Percentiles rank a stretch among this genome's conserved stretches.
phyloP scores from a whole-genome alignment of 2,888 invertebrate genomes.

The Marasmarcha lunaedactyla region DNA sequence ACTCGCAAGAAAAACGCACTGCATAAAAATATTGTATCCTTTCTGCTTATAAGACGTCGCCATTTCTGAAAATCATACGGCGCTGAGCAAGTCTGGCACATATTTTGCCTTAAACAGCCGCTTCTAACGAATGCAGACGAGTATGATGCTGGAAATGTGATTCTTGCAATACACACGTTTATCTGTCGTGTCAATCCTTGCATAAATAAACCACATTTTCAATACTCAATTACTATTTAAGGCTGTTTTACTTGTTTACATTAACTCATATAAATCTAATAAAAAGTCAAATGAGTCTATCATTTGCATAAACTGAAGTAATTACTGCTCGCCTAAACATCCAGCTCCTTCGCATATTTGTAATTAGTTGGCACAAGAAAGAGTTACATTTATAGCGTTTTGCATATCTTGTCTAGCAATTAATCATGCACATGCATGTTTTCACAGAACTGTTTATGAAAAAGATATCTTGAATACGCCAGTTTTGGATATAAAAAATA shows the following conservation, averaged over 20 bases:
- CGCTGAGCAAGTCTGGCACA: slow-evolving; percentile 53
- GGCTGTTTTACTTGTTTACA: not conserved
- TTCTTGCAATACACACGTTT: slow-evolving; percentile 53
- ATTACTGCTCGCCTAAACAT: not conserved
- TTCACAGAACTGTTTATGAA: too few relatives aligned
- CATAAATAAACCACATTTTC: slow-evolving; percentile 24
- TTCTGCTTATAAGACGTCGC: slow-evolving; percentile 53
- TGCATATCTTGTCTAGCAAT: too few relatives aligned
- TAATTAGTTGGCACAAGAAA: too few relatives aligned
- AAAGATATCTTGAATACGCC: too few relatives aligned
- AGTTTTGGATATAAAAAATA: too few relatives aligned
- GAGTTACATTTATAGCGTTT: too few relatives aligned
- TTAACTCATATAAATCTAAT: slow-evolving; percentile 1
- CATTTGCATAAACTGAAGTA: slow-evolving; percentile 6
- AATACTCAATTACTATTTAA: slow-evolving; percentile 10
- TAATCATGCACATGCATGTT: too few relatives aligned
- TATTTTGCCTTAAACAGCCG: slow-evolving; percentile 61
- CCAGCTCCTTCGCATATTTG: too few relatives aligned
- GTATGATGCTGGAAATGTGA: slow-evolving; percentile 61
- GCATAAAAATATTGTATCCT: slow-evolving; percentile 69
- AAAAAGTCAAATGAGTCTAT: slow-evolving; percentile 9
- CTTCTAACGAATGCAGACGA: slow-evolving; percentile 62
- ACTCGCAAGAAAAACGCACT: slow-evolving; percentile 50
- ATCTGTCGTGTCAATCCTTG: slow-evolving; percentile 37
- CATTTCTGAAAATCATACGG: slow-evolving; percentile 71